Conservation (phyloP, 2,797 vertebrate species). For the Chelon auratus region DNA sequence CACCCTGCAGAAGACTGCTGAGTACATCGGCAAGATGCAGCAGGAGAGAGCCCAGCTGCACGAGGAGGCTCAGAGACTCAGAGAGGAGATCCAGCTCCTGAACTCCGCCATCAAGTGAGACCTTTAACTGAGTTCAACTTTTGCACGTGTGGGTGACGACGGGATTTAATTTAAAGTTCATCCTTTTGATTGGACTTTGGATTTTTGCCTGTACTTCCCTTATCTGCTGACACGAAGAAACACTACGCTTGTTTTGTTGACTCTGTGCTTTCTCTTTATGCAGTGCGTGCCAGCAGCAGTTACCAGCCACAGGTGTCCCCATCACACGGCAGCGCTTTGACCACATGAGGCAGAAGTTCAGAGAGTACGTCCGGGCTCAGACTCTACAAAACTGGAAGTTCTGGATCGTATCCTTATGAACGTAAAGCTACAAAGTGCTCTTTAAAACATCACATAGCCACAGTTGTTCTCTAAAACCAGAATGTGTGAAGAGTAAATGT, state of each 20-base stretch:
- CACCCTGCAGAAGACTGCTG: constrained; percentile 94
- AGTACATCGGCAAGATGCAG: constrained; percentile 96
- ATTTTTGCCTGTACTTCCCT: neutral
- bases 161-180: neutral
- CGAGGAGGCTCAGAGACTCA: constrained; percentile 92
- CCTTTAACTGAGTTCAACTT: neutral
- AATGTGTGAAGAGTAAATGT: constrained; percentile 1
- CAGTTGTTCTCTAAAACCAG: neutral
- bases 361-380: constrained; percentile 90
- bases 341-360: constrained; percentile 95
- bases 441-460: neutral
- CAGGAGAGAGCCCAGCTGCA: constrained; percentile 93
- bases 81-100: constrained; percentile 92
- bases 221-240: constrained; percentile 3
- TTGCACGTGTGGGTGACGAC: neutral
- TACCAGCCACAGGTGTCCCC: constrained; percentile 95
- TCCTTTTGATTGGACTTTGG: neutral
- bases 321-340: constrained; percentile 96
- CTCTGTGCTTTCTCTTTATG: constrained; percentile 1
- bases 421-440: neutral
- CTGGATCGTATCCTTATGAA: constrained; percentile 95
- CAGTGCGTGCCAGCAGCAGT: constrained; percentile 94
- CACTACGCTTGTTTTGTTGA: constrained; percentile 3
- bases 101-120: constrained; percentile 94
- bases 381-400: constrained; percentile 99